Base-by-base conservation (phyloP, 1,140 invertebrate genomes). In the Leptopilina boulardi region DNA sequence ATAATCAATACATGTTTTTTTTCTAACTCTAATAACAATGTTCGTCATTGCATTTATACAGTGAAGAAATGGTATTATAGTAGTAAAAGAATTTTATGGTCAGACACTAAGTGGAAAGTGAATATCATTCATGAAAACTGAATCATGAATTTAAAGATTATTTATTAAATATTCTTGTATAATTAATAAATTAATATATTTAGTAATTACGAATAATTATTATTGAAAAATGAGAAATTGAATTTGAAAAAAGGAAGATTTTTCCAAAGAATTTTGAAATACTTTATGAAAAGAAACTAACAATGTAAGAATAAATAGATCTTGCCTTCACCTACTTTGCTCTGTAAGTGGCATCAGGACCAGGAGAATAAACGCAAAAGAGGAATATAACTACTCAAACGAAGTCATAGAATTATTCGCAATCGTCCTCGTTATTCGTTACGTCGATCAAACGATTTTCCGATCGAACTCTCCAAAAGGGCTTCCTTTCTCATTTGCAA, bases 371-470 rank as follows among this genome's bases (percentile, higher is more conserved):
- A 30, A 66, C 23, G 23, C 23, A 30, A 66, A 66, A 66, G 59
- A 66, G 59, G 59, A 66, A 66, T 26, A 66, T 66, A 66, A 66
- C 59, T 66, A 26, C 23, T 26, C 59, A 66, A 66, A 66, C 59
- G 13, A 66, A 66, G 59, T 66, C 59, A 66, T 34, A 66, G 59
- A 66, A 66, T 66, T 66, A 30, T 66, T 66, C 59, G 59, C 59
- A 66, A 66, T 66, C 59, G 23, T 66, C 23, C 59, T 30, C 21
- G 21, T 66, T 30, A 66, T 66, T 66, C 59, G 59, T 66, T 66
- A 66, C 23, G 21, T 66, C 59, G 59, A 66, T 66, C 59, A 66
- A 66, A 66, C 59, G 59, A 66, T 66, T 66, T 66, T 66, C 59
- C 59, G 26, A 66, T 66, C 59, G 59, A 66, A 66, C 59, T 66